These are phyloP conservation scores for Onychomys leucogaster DNA, from an alignment of 2,797 vertebrate genomes.

Conservation along the genomic window DNA sequence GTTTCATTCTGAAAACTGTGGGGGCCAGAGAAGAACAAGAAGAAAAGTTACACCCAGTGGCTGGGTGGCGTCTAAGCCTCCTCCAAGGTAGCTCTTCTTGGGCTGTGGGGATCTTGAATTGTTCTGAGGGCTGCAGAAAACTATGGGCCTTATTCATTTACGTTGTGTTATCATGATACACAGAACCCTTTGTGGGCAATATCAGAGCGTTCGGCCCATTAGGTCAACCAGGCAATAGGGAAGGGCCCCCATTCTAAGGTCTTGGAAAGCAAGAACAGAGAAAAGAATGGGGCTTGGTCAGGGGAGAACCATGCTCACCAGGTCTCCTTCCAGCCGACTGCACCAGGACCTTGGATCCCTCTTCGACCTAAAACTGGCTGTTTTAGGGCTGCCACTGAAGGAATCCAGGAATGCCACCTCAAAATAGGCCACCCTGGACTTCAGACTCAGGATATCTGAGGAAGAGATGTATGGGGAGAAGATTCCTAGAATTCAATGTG, in stretches of 20 bases:
- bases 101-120: not conserved
- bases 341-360: not conserved
- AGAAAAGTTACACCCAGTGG: not conserved
- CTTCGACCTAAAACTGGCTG: not conserved
- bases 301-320: not conserved
- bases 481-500: not conserved
- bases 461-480: not conserved
- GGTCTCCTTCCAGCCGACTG: not conserved
- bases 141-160: not conserved
- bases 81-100: not conserved
- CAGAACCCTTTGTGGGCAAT: not conserved
- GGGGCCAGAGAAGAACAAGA: not conserved
- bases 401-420: not conserved
- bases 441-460: not conserved
- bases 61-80: not conserved
- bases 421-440: not conserved
- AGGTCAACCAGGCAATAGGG: not conserved
- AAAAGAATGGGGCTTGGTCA: not conserved
- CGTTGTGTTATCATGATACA: not conserved
- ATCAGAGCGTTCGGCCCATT: not conserved
- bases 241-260: not conserved
- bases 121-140: not conserved
- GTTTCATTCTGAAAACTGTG: slow-evolving; percentile 50
- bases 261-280: not conserved
- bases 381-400: not conserved